phyloP scores from a whole-genome alignment of 2,888 invertebrate genomes.

The Dendrolimus pini region DNA sequence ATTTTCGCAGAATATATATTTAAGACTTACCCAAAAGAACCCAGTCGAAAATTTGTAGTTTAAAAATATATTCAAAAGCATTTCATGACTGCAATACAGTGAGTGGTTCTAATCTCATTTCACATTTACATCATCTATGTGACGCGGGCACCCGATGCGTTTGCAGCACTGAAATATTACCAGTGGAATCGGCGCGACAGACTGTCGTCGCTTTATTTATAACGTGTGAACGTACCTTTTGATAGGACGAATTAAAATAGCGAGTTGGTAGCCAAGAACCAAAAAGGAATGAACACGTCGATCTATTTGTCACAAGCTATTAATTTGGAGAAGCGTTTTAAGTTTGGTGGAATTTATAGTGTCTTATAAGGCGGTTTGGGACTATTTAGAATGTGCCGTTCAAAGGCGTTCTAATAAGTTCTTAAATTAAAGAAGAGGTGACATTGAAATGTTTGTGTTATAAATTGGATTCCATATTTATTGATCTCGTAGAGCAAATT shows the following conservation, averaged over 20 bases:
- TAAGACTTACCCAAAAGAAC: too few species aligned
- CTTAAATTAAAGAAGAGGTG: too few species aligned
- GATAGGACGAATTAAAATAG: constrained; percentile 52
- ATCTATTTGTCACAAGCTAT: constrained; percentile 40
- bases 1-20: too few species aligned
- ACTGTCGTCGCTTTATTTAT: constrained; percentile 60
- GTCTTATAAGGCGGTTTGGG: background rate
- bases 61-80: too few species aligned
- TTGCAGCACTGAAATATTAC: constrained; percentile 67
- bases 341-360: constrained; percentile 6
- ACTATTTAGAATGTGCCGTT: background rate
- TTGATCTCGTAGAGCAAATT: too few species aligned
- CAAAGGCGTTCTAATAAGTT: background rate
- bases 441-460: too few species aligned
- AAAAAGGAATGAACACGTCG: constrained; percentile 41
- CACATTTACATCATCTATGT: constrained; percentile 16
- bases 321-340: constrained; percentile 31
- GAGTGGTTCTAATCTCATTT: constrained; percentile 8
- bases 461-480: too few species aligned
- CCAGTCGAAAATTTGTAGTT: too few species aligned
- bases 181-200: constrained; percentile 61
- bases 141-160: constrained; percentile 39
- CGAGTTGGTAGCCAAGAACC: constrained; percentile 21
- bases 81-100: background rate
- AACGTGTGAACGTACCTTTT: constrained; percentile 53